Evolutionary conservation across 2,888 invertebrate species (phyloP).

Genomic region (Acleris literana): DNA sequence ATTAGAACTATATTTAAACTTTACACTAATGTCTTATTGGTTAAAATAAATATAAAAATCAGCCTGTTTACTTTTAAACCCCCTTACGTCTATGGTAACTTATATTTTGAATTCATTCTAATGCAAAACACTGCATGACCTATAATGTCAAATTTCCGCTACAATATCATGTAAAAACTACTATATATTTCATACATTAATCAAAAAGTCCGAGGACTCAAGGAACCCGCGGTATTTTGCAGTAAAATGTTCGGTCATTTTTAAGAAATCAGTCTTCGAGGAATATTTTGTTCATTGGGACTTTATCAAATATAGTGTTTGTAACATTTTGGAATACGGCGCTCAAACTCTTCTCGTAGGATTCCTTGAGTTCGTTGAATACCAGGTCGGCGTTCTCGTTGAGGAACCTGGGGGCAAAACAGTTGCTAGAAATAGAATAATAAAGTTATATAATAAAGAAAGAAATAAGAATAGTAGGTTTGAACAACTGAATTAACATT

Average conservation of each 20-base stretch:
- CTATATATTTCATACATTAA: too few relatives aligned
- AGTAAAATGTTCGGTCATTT: neutral
- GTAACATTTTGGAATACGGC: constrained; percentile 86
- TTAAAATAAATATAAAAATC: constrained; percentile 19
- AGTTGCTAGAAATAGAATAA: too few relatives aligned
- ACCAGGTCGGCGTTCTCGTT: constrained; percentile 87
- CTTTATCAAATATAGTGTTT: constrained; percentile 86
- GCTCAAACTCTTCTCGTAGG: constrained; percentile 87
- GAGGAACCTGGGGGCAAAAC: constrained; percentile 73
- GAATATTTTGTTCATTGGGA: constrained; percentile 87
- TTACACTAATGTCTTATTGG: constrained; percentile 2
- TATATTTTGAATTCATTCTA: neutral
- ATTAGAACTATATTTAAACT: constrained; percentile 6
- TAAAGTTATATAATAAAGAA: too few relatives aligned
- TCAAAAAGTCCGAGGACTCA: too few relatives aligned
- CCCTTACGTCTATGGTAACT: constrained; percentile 5
- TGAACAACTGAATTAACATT: too few relatives aligned
- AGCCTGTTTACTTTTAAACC: neutral
- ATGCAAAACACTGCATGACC: neutral
- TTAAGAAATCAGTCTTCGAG: constrained; percentile 62
- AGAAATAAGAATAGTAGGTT: too few relatives aligned
- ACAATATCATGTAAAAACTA: neutral
- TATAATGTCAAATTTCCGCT: neutral
- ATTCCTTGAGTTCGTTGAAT: constrained; percentile 86
- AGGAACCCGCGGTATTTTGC: neutral